A percentile compares a stretch with the other conserved stretches of the same genome.
These are phyloP conservation scores for Uropetala carovei DNA, from an alignment of 2,888 invertebrate species.

Conservation along the genomic window DNA sequence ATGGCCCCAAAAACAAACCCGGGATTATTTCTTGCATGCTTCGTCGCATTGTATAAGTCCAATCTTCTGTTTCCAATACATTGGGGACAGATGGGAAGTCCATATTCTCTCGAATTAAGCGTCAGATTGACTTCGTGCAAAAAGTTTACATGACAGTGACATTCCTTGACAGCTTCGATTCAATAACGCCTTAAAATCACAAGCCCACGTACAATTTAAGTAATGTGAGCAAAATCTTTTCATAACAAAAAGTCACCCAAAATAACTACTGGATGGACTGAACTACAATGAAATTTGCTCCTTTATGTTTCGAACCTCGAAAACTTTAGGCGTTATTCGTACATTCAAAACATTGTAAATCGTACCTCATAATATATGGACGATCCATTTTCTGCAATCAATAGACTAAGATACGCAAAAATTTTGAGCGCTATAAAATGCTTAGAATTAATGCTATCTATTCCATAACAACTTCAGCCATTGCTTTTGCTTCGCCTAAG, in stretches of 20 bases:
- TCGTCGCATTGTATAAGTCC: constrained; percentile 74
- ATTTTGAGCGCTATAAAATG: background rate
- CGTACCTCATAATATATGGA: background rate
- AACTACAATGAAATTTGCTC: background rate
- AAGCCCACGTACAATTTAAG: background rate
- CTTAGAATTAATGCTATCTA: background rate
- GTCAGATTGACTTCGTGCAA: constrained; percentile 31
- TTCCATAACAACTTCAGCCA: constrained; percentile 36
- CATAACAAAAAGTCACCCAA: background rate
- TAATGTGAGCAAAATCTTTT: background rate
- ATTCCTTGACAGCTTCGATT: background rate
- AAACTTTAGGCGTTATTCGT: background rate
- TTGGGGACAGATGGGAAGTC: constrained; percentile 63
- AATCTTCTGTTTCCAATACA: constrained; percentile 69
- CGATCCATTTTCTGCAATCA: background rate
- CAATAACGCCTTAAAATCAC: background rate
- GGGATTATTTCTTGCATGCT: constrained; percentile 82
- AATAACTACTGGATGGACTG: background rate
- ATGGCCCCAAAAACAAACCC: constrained; percentile 82
- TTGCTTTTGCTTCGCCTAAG: background rate
- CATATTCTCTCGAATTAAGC: constrained; percentile 64
- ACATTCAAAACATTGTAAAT: background rate
- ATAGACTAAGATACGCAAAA: background rate
- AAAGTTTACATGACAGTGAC: constrained; percentile 33
- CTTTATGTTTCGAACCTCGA: background rate